These are phyloP conservation scores for Rhimphoctona megacephalus DNA, from an alignment of 2,888 invertebrate genomes.

Conservation along the genomic window DNA sequence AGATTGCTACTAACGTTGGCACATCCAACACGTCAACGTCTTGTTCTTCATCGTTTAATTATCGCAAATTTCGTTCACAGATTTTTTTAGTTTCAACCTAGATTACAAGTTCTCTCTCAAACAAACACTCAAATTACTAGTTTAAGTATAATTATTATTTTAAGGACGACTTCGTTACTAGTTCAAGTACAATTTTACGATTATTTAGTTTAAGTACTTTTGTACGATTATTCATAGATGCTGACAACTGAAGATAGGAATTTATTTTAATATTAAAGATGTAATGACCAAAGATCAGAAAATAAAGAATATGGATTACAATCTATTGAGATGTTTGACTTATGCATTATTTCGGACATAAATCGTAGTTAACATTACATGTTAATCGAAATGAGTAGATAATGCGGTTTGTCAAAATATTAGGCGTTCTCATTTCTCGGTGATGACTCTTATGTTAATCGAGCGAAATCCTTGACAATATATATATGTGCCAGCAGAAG, in stretches of 20 bases:
- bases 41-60: conserved; percentile 43
- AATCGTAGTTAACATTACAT: not conserved
- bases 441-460: conserved; percentile 36
- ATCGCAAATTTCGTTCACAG: conserved; percentile 12
- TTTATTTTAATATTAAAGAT: not conserved
- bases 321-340: not conserved
- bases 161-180: too few relatives aligned
- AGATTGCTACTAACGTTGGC: conserved; percentile 49
- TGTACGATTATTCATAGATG: not conserved
- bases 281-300: not conserved
- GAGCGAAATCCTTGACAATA: conserved; percentile 19
- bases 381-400: not conserved
- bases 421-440: conserved; percentile 29
- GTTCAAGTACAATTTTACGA: too few relatives aligned
- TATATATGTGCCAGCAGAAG: too few relatives aligned
- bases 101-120: not conserved
- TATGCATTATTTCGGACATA: not conserved
- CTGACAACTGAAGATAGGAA: too few relatives aligned
- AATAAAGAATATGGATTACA: not conserved
- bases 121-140: not conserved
- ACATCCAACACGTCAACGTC: conserved; percentile 37
- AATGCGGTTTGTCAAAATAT: not conserved
- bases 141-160: too few relatives aligned
- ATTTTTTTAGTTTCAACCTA: not conserved
- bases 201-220: too few relatives aligned